Conservation (phyloP, 2,113 vertebrate genomes). For the Globicephala melas region DNA sequence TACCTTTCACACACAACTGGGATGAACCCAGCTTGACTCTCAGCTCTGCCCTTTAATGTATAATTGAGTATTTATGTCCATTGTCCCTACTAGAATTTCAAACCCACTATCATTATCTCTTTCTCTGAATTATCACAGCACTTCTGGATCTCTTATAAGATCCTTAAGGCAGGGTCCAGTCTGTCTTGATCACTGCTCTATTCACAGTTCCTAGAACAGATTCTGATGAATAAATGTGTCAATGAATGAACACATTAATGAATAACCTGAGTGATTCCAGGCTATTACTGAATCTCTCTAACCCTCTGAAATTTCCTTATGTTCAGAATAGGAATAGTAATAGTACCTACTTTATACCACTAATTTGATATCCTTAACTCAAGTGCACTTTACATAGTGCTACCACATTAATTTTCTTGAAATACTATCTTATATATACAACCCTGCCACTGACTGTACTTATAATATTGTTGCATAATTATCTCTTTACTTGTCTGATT, state of each 20-base stretch:
- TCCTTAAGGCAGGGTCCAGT: not conserved
- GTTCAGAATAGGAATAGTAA: constrained; percentile 7
- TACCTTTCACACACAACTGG: not conserved
- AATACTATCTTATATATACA: constrained; percentile 44
- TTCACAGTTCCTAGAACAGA: not conserved
- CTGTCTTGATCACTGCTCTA: not conserved
- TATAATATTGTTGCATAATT: constrained; percentile 42
- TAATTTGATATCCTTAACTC: constrained; percentile 48
- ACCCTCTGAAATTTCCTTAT: not conserved
- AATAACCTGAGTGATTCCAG: not conserved
- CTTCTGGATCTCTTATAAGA: not conserved
- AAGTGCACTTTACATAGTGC: constrained; percentile 22
- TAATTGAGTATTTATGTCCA: not conserved
- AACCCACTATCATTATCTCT: not conserved
- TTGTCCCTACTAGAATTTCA: not conserved
- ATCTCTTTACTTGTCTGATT: constrained; percentile 39
- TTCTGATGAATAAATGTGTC: not conserved
- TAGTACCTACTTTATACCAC: constrained; percentile 25
- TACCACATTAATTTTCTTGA: constrained; percentile 51
- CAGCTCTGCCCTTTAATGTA: not conserved
- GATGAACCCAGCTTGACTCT: not conserved
- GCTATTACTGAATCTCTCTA: constrained; percentile 23
- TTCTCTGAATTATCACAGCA: constrained; percentile 10
- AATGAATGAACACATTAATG: constrained; percentile 28
- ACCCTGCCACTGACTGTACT: not conserved